Conservation (phyloP, 2,888 invertebrate genomes). For the Isoperla grammatica region DNA sequence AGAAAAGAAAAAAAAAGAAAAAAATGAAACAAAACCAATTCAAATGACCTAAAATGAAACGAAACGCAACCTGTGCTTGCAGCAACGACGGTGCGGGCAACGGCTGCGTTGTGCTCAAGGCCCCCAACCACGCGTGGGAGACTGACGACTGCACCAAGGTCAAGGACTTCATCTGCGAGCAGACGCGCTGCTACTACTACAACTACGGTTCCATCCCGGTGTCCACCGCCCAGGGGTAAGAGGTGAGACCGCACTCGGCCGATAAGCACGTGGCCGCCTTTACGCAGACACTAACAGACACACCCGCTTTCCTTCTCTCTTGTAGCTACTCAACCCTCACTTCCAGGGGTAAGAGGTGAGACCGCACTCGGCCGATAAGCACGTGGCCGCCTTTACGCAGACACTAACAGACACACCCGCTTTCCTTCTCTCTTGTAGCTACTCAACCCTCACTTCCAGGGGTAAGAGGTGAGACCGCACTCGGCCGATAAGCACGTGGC, state of each 20-base stretch:
- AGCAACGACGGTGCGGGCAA: slow-evolving; percentile 41
- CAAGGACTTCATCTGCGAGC: slow-evolving; percentile 86
- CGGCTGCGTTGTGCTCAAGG: slow-evolving; percentile 72
- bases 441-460: no score
- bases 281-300: slow-evolving; percentile 38
- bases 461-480: slow-evolving; percentile 74
- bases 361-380: slow-evolving; percentile 47
- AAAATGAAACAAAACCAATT: no score
- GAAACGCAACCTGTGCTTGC: neutral
- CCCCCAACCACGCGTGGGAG: slow-evolving; percentile 74
- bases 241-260: slow-evolving; percentile 61
- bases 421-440: no score
- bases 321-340: no score
- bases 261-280: slow-evolving; percentile 48
- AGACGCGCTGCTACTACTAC: slow-evolving; percentile 85
- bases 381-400: slow-evolving; percentile 44
- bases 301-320: neutral
- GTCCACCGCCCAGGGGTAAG: slow-evolving; percentile 89
- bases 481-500: slow-evolving; percentile 51
- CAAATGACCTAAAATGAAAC: no score
- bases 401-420: slow-evolving; percentile 35
- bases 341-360: slow-evolving; percentile 92
- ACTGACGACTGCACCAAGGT: slow-evolving; percentile 75
- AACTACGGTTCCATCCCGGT: slow-evolving; percentile 87
- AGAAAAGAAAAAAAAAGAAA: no score